phyloP scores from a whole-genome alignment of 1,140 invertebrate genomes.

The Nilaparvata lugens region DNA sequence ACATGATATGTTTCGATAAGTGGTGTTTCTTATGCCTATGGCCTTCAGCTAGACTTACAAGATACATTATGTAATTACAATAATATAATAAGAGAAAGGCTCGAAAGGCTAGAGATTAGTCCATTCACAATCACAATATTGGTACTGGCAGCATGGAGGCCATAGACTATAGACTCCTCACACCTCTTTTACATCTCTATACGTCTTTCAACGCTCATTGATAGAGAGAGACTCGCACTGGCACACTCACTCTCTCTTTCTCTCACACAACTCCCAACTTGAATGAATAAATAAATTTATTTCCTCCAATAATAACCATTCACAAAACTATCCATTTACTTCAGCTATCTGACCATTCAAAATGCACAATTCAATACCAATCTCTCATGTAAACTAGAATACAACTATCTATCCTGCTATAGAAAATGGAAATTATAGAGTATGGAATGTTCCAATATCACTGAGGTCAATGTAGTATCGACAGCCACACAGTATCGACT shows the following conservation, averaged over 20 bases:
- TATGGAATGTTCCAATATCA: too few relatives aligned
- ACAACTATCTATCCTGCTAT: not conserved
- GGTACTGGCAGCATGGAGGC: not conserved
- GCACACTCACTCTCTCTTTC: not conserved
- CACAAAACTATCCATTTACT: too few relatives aligned
- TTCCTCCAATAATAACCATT: too few relatives aligned
- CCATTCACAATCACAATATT: slow-evolving; percentile 1
- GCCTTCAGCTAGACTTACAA: slow-evolving; percentile 2
- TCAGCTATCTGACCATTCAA: not conserved
- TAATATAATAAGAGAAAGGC: slow-evolving; percentile 15
- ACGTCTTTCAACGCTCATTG: slow-evolving; percentile 4
- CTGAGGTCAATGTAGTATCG: too few relatives aligned
- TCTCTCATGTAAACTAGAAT: not conserved
- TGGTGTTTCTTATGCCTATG: slow-evolving; percentile 22
- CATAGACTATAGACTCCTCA: not conserved
- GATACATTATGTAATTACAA: not conserved
- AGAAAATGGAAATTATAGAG: too few relatives aligned
- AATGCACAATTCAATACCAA: not conserved
- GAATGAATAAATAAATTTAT: too few relatives aligned
- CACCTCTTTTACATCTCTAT: too few relatives aligned
- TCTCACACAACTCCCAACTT: not conserved
- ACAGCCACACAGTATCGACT: too few relatives aligned
- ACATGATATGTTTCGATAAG: slow-evolving; percentile 27
- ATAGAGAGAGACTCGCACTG: slow-evolving; percentile 2
- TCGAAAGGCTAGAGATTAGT: slow-evolving; percentile 10